phyloP scores from a whole-genome alignment of 2,113 vertebrate species.

The Corvus cornix region DNA sequence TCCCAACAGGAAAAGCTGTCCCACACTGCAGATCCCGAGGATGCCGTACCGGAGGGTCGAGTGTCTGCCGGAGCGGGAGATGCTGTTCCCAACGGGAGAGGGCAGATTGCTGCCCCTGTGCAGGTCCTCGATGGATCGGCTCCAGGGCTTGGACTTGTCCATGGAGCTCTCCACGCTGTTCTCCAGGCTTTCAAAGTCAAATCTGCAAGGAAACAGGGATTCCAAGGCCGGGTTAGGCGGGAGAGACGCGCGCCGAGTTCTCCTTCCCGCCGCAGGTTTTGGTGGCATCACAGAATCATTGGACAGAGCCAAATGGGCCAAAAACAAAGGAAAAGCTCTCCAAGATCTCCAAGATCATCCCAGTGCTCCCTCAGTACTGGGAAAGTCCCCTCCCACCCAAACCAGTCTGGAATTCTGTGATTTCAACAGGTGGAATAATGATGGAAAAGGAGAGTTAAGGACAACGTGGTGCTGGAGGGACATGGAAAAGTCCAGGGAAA shows the following conservation, averaged over 20 bases:
- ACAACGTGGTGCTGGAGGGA: neutral
- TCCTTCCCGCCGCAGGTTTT: neutral
- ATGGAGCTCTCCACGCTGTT: slow-evolving; percentile 83
- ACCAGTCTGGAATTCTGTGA: neutral
- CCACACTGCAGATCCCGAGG: rapidly evolving
- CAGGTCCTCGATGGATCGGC: slow-evolving; percentile 95
- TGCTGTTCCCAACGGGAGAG: slow-evolving; percentile 83
- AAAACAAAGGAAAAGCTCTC: neutral
- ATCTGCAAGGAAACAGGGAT: slow-evolving; percentile 70
- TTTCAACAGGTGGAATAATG: rapidly evolving
- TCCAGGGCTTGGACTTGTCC: slow-evolving; percentile 94
- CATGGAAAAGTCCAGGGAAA: rapidly evolving
- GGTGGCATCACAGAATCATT: rapidly evolving
- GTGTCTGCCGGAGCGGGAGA: slow-evolving; percentile 85
- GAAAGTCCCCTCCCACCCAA: neutral
- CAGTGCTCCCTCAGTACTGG: neutral
- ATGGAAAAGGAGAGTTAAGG: neutral
- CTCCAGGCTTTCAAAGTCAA: slow-evolving; percentile 92
- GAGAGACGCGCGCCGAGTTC: rapidly evolving
- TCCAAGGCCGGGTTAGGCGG: neutral
- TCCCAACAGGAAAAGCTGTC: rapidly evolving
- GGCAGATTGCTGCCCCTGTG: slow-evolving; percentile 86
- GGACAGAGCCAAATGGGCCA: rapidly evolving
- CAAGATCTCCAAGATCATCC: neutral
- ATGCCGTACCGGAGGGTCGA: slow-evolving; percentile 79